Evolutionary conservation across 1,140 invertebrate genomes (phyloP).

Genomic region (Drosophila repletoides): DNA sequence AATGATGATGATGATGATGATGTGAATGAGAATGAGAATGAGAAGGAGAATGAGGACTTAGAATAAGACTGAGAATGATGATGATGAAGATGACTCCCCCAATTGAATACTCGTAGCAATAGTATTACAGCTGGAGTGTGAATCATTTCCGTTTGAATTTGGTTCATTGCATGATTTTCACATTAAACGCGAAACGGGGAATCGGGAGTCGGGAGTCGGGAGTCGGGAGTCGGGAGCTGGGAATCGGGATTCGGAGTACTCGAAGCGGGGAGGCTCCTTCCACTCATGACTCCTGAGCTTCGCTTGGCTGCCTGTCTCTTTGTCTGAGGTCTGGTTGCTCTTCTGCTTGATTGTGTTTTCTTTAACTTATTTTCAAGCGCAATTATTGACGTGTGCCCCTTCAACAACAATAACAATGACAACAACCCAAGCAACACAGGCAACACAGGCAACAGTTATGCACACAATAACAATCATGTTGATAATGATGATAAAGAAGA

Average conservation of each 20-base stretch:
- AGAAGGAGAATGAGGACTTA: too few species aligned
- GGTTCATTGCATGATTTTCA: conserved; percentile 80
- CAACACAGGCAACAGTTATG: conserved; percentile 12
- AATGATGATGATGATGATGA: not conserved
- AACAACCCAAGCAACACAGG: conserved; percentile 22
- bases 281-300: conserved; percentile 26
- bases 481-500: not conserved
- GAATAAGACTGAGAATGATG: not conserved
- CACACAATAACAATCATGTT: conserved; percentile 12
- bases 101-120: conserved; percentile 32
- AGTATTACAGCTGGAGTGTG: conserved; percentile 66
- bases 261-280: not conserved
- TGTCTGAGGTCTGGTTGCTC: conserved; percentile 20
- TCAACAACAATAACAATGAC: conserved; percentile 43
- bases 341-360: conserved; percentile 64
- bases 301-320: conserved; percentile 21
- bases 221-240: too few species aligned
- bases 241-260: too few species aligned
- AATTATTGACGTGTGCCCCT: conserved; percentile 73
- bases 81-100: conserved; percentile 26
- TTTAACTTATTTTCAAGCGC: conserved; percentile 71
- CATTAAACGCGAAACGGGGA: conserved; percentile 49
- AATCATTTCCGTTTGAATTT: conserved; percentile 80
- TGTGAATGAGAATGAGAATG: not conserved
- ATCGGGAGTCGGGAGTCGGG: too few species aligned